A percentile compares a stretch with the other conserved stretches of the same genome.
Conservation (phyloP, 64 coral and sea anemone species). For the Actinia tenebrosa region DNA sequence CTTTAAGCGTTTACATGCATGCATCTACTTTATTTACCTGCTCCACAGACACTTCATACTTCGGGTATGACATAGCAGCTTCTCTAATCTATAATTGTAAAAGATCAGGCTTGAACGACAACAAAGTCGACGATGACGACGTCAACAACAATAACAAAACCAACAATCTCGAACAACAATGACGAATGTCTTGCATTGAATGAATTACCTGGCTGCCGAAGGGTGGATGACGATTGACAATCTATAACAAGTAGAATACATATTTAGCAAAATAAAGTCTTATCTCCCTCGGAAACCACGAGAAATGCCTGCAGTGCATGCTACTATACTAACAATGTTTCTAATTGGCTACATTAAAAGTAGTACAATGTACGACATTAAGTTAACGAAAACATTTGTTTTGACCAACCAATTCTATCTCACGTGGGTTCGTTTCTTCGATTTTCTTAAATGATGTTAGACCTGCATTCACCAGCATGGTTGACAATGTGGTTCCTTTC, state of each 20-base stretch:
- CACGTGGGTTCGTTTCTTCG: slow-evolving; percentile 91
- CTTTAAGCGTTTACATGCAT: background rate
- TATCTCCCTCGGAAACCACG: background rate
- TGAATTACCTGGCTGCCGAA: slow-evolving; percentile 89
- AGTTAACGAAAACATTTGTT: too few species aligned
- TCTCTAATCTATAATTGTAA: slow-evolving; percentile 66
- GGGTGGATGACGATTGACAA: slow-evolving; percentile 96
- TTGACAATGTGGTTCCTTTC: slow-evolving; percentile 75
- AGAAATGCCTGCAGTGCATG: too few species aligned
- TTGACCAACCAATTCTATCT: slow-evolving; percentile 85
- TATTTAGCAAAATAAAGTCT: background rate
- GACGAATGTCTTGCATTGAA: background rate
- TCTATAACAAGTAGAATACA: slow-evolving; percentile 43
- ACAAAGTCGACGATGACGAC: background rate
- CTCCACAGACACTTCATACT: slow-evolving; percentile 88
- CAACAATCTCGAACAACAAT: background rate
- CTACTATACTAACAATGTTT: too few species aligned
- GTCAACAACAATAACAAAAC: too few species aligned
- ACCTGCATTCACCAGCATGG: slow-evolving; percentile 92
- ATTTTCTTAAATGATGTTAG: slow-evolving; percentile 91
- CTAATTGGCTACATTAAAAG: too few species aligned
- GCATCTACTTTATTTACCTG: slow-evolving; percentile 41
- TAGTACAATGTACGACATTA: too few species aligned
- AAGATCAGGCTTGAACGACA: background rate
- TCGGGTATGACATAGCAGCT: slow-evolving; percentile 68